Base-by-base conservation (phyloP, 2,113 vertebrate species). In the Vireo altiloquus region DNA sequence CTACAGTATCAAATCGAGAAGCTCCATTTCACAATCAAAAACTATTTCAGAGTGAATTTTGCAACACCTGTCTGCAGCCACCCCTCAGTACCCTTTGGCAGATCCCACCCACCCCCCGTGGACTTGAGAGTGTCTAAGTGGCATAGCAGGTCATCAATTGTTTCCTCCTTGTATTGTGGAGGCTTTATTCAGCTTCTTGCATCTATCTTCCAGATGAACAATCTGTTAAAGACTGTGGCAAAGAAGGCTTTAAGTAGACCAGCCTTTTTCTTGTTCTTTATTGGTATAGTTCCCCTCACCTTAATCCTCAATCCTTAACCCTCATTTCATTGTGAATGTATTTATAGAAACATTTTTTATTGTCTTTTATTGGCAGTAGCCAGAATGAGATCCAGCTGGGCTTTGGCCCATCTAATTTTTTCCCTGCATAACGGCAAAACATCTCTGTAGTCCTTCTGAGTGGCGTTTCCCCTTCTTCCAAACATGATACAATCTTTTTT, bases 1-100 rank as follows among this genome's bases (percentile, higher is more conserved):
- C 37, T 52, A 44, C 44, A 59, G 44, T 12, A 68, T 21, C 53
- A 59, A 59, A 23, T 18, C 0, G 0, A 31, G 11, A 50, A 18
- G 7, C 9, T 22, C 14, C 5, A 22, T 5, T 22, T 35, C 0
- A 0, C 16, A 76, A 66, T 31, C 35, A 42, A 59, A 68, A 37
- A 11, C 9, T 10, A 21, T 50, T 86, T 52, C 44, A 68, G 21
- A 31, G 31, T 37, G 21, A 44, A 59, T 59, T 59, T 50, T 44
- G 13, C 31, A 68, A 77, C 31, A 59, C 7, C 27, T 6, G 5
- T 44, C 11, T 21, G 44, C 14, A 59, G 53, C 31, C 25, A 42
- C 37, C 4, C 8, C 24, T 70, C 33, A 60, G 19, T 15, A 50
- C 6, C 7, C 17, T 9, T 25, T 10, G 11, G 25, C 4, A 15